phyloP scores from a whole-genome alignment of 2,797 vertebrate species.

The Nannoperca obscura region DNA sequence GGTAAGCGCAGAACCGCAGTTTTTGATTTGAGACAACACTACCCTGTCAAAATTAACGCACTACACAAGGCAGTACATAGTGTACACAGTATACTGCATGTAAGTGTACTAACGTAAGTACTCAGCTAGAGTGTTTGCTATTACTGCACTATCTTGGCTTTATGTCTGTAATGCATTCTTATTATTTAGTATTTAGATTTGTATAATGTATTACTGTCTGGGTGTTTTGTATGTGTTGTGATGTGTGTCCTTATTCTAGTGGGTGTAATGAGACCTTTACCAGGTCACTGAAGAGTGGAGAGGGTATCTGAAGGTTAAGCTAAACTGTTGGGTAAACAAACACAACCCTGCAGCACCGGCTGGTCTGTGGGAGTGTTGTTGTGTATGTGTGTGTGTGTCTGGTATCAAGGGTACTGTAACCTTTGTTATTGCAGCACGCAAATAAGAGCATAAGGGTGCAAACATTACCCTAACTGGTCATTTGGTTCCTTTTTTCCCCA shows the following conservation, averaged over 20 bases:
- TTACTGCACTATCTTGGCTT: background rate
- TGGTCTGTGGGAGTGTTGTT: constrained; percentile 6
- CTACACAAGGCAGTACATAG: too few relatives aligned
- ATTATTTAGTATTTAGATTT: background rate
- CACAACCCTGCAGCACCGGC: constrained; percentile 15
- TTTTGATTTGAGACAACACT: too few relatives aligned
- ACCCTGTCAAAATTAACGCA: too few relatives aligned
- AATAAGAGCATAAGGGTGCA: constrained; percentile 47
- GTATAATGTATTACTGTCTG: background rate
- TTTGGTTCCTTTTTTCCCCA: constrained; percentile 40
- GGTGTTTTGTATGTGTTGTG: background rate
- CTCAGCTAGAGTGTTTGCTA: background rate
- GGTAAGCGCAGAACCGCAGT: too few relatives aligned
- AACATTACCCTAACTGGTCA: constrained; percentile 54
- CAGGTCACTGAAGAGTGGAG: constrained; percentile 39
- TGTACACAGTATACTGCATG: too few relatives aligned
- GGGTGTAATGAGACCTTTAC: constrained; percentile 15
- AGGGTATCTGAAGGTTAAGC: constrained; percentile 60
- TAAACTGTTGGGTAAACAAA: constrained; percentile 70
- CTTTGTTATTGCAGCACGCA: constrained; percentile 46
- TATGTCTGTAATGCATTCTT: background rate
- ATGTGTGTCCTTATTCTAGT: background rate
- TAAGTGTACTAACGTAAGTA: too few relatives aligned
- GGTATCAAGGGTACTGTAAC: constrained; percentile 54
- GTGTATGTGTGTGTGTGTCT: background rate